Conservation (phyloP, 37 sponge, comb jelly and placozoan genomes). For the Aplysina aerophoba region DNA sequence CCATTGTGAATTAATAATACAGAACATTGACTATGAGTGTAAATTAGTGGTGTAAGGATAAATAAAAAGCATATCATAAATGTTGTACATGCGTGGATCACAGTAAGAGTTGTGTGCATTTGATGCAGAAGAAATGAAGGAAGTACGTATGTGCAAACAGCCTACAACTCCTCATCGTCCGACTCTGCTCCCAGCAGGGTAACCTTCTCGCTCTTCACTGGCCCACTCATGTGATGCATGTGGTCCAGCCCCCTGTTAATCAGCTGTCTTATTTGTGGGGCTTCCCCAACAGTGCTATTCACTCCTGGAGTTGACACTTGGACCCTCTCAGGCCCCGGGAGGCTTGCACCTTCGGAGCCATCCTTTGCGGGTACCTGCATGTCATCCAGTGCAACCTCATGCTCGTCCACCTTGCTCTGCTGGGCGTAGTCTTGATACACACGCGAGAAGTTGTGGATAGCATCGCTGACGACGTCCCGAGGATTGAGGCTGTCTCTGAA, state of each 20-base stretch:
- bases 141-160: too few species aligned
- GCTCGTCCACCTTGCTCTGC: constrained; percentile 71
- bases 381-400: constrained; percentile 31
- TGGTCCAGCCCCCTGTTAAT: constrained; percentile 13
- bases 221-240: not conserved
- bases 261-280: constrained; percentile 20
- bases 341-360: not conserved
- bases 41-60: too few species aligned
- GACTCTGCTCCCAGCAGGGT: constrained; percentile 56
- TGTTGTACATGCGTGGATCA: too few species aligned
- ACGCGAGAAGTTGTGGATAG: constrained; percentile 96
- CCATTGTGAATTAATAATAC: not conserved
- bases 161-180: constrained; percentile 67
- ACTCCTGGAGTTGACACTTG: not conserved
- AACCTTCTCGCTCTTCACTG: constrained; percentile 37
- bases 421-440: constrained; percentile 93
- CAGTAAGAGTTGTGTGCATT: too few species aligned
- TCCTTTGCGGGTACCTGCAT: not conserved
- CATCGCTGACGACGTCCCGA: constrained; percentile 90
- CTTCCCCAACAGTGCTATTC: constrained; percentile 11
- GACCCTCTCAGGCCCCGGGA: not conserved
- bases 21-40: not conserved
- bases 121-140: too few species aligned
- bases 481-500: constrained; percentile 95
- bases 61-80: too few species aligned